phyloP scores from a whole-genome alignment of 2,797 vertebrate genomes.

The Leucoraja ocellata region DNA sequence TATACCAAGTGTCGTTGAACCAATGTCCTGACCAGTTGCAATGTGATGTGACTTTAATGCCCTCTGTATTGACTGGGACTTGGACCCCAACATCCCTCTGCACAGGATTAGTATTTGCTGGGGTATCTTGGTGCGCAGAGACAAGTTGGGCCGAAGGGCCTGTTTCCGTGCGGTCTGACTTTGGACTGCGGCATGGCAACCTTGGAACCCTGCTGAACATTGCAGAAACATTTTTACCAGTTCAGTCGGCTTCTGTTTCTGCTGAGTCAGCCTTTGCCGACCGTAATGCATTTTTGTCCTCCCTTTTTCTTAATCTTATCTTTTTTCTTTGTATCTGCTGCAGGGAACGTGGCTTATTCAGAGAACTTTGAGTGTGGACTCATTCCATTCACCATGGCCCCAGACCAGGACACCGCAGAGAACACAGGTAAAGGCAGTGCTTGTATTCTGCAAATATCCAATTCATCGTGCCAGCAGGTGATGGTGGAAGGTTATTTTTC shows the following conservation, averaged over 20 bases:
- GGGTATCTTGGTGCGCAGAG: too few species aligned
- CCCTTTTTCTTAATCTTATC: too few species aligned
- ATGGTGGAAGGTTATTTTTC: too few species aligned
- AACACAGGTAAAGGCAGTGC: not conserved
- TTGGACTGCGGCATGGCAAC: not conserved
- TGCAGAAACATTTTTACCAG: not conserved
- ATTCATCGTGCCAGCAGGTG: too few species aligned
- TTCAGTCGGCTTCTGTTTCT: not conserved
- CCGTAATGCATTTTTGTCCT: too few species aligned
- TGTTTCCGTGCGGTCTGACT: not conserved
- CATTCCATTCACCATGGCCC: not conserved
- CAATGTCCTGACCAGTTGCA: too few species aligned
- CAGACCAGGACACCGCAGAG: constrained; percentile 21
- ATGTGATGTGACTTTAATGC: too few species aligned
- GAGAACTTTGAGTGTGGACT: not conserved
- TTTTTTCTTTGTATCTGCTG: not conserved
- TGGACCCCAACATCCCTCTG: too few species aligned
- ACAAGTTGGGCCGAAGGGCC: too few species aligned
- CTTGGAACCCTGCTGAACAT: not conserved
- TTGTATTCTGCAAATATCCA: not conserved
- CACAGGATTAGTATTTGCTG: too few species aligned
- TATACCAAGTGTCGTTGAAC: too few species aligned
- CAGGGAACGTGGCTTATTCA: constrained; percentile 1
- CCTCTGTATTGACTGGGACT: too few species aligned
- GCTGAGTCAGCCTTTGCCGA: not conserved